A percentile compares a stretch with the other conserved stretches of the same genome.
Conservation (phyloP, 2,797 vertebrate genomes). For the Manis crassicaudata region DNA sequence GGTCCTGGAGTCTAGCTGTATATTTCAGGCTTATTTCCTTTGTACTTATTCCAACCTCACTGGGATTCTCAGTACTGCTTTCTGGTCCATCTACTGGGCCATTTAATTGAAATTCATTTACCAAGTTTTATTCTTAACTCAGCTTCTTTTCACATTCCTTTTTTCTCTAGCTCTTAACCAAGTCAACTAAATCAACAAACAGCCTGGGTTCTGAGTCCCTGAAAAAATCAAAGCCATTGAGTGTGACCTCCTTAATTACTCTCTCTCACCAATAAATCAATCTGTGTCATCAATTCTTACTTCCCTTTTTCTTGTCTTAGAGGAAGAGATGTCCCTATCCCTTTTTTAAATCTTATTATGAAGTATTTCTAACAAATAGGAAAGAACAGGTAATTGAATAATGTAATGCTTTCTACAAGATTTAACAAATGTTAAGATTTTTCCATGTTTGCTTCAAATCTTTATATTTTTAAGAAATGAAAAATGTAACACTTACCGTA, state of each 20-base stretch:
- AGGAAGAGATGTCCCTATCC: neutral
- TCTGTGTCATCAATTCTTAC: conserved; percentile 29
- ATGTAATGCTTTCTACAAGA: neutral
- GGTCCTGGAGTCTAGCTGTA: neutral
- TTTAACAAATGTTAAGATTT: conserved; percentile 4
- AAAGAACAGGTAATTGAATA: neutral
- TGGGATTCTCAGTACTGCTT: neutral
- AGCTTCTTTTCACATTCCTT: conserved; percentile 33
- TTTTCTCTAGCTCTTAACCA: neutral
- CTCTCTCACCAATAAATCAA: neutral
- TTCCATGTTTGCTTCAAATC: neutral
- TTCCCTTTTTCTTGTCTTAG: neutral
- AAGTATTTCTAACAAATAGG: neutral
- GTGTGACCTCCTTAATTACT: neutral
- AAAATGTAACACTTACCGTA: neutral
- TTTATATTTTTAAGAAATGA: conserved; percentile 47
- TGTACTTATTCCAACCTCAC: neutral
- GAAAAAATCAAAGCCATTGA: conserved; percentile 22
- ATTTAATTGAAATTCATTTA: conserved; percentile 22
- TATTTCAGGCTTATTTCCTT: neutral
- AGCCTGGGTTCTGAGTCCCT: conserved; percentile 29
- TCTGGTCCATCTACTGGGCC: neutral
- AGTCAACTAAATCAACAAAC: neutral
- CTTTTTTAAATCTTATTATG: neutral
- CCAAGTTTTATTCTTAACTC: neutral